Percentiles rank a stretch among this genome's conserved stretches.
Evolutionary conservation across 2,113 vertebrate species (phyloP).

Genomic region (Vulpes vulpes): DNA sequence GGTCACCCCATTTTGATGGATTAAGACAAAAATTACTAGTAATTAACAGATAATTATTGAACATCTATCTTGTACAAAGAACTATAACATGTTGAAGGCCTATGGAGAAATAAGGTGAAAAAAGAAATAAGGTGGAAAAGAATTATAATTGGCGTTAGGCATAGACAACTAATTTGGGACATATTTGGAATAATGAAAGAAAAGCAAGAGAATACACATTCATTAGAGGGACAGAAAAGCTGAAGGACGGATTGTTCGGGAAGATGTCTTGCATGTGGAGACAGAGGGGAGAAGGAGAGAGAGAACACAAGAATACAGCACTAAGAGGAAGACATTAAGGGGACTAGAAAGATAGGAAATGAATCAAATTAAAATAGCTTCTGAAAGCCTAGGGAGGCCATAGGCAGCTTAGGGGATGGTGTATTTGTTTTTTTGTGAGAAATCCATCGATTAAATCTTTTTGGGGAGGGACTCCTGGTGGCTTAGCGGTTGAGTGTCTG

Average conservation of each 20-base stretch:
- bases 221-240: background rate
- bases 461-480: background rate
- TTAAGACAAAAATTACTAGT: background rate
- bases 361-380: background rate
- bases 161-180: background rate
- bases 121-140: background rate
- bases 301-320: background rate
- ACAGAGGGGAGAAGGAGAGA: background rate
- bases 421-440: conserved; percentile 13
- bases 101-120: background rate
- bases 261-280: background rate
- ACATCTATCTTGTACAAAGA: background rate
- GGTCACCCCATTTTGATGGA: background rate
- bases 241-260: background rate
- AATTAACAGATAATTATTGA: background rate
- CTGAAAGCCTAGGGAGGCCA: background rate
- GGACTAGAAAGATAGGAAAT: background rate
- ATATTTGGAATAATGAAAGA: background rate
- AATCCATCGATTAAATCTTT: background rate
- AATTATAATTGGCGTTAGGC: background rate
- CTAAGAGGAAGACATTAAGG: background rate
- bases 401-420: background rate
- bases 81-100: background rate
- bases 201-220: background rate
- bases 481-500: too few relatives aligned